A percentile compares a stretch with the other conserved stretches of the same genome.
Conservation (phyloP, 2,888 invertebrate species). For the Shargacucullia verbasci region DNA sequence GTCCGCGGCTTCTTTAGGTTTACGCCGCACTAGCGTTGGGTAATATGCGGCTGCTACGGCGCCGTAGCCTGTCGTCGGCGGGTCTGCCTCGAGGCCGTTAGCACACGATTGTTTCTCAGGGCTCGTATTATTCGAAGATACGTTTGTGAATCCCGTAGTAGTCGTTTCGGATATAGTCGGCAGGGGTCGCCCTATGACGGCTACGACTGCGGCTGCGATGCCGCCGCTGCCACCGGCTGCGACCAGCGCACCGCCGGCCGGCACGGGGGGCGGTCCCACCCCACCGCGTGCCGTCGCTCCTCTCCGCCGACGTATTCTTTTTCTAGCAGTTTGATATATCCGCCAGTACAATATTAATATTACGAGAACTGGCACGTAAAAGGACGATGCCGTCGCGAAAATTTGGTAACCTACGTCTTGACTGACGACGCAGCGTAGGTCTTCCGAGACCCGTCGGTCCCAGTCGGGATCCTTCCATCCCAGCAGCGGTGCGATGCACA, state of each 20-base stretch:
- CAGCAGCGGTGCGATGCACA: conserved; percentile 95
- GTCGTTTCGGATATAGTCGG: conserved; percentile 93
- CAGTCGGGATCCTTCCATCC: conserved; percentile 93
- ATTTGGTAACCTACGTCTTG: conserved; percentile 96
- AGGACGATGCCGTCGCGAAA: conserved; percentile 96
- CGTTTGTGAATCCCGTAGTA: conserved; percentile 93
- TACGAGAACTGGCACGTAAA: conserved; percentile 96
- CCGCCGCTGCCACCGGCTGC: conserved; percentile 92
- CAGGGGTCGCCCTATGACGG: conserved; percentile 91
- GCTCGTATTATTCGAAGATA: conserved; percentile 92
- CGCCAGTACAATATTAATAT: conserved; percentile 97
- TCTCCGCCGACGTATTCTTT: conserved; percentile 93
- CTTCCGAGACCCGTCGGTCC: conserved; percentile 88
- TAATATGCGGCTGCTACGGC: conserved; percentile 86
- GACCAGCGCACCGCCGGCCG: conserved; percentile 89
- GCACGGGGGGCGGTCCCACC: conserved; percentile 83
- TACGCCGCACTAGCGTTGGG: conserved; percentile 87
- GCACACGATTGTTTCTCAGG: conserved; percentile 93
- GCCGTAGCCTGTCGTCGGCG: conserved; percentile 89
- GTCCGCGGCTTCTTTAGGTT: conserved; percentile 92
- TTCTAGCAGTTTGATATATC: conserved; percentile 96
- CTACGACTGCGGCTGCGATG: conserved; percentile 92
- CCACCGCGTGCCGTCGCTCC: conserved; percentile 88
- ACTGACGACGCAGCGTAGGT: conserved; percentile 93
- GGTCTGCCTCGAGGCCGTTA: conserved; percentile 91